These are phyloP conservation scores for Vulpes vulpes DNA, from an alignment of 2,113 vertebrate species.

Conservation along the genomic window DNA sequence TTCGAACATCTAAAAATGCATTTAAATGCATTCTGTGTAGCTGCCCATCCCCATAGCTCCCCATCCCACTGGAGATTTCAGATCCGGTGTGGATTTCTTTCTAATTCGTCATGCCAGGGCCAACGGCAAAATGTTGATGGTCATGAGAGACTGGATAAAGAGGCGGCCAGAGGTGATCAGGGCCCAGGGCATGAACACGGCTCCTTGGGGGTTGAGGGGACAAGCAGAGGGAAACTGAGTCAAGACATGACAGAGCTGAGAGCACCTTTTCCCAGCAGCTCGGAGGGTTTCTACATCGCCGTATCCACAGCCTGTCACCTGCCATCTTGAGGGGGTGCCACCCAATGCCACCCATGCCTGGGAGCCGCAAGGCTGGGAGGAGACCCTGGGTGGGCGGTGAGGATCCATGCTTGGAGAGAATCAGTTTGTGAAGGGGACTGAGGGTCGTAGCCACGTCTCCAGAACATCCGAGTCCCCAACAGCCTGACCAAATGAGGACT, in stretches of 20 bases:
- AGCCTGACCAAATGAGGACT: background rate
- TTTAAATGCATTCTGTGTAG: background rate
- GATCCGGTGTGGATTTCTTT: background rate
- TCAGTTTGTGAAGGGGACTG: background rate
- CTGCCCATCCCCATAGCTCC: background rate
- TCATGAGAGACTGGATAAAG: background rate
- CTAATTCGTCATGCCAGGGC: background rate
- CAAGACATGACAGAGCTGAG: background rate
- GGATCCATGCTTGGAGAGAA: background rate
- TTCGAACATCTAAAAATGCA: slow-evolving; percentile 4
- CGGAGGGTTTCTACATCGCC: fast-evolving
- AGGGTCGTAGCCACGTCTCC: background rate
- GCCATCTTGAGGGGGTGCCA: background rate
- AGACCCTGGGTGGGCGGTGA: fast-evolving
- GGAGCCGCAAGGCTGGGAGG: background rate
- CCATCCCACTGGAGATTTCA: background rate
- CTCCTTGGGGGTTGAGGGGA: background rate
- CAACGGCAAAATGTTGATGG: background rate
- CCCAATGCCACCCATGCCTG: fast-evolving
- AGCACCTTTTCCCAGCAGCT: background rate
- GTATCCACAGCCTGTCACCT: fast-evolving
- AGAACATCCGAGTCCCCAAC: background rate
- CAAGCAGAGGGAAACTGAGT: background rate
- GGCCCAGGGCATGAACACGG: fast-evolving
- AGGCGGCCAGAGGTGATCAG: too few relatives aligned